phyloP scores from a whole-genome alignment of 2,797 vertebrate genomes.

The Danionella dracula region DNA sequence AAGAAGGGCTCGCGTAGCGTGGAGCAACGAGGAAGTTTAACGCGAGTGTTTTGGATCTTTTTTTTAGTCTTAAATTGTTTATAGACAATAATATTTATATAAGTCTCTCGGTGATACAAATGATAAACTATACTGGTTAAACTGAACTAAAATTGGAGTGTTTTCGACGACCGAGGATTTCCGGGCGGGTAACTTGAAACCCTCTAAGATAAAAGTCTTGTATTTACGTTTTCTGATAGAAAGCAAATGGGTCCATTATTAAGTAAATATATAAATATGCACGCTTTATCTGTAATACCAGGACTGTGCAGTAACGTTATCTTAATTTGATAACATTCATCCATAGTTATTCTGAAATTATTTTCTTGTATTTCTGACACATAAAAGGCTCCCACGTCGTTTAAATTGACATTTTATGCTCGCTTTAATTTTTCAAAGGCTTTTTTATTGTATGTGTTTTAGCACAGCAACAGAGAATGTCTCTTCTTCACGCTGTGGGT shows the following conservation, averaged over 20 bases:
- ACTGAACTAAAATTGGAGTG: not conserved
- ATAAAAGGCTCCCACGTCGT: too few relatives aligned
- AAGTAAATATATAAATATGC: too few relatives aligned
- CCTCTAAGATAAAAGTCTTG: not conserved
- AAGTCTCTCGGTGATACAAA: not conserved
- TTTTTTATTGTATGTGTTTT: not conserved
- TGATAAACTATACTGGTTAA: not conserved
- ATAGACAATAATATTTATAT: not conserved
- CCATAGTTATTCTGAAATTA: too few relatives aligned
- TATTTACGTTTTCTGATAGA: not conserved
- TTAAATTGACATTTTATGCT: too few relatives aligned
- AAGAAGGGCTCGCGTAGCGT: not conserved
- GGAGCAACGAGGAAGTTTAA: not conserved
- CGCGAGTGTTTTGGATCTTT: not conserved
- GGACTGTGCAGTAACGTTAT: too few relatives aligned
- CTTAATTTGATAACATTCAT: too few relatives aligned
- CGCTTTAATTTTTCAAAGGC: too few relatives aligned
- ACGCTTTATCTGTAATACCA: too few relatives aligned
- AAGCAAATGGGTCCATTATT: too few relatives aligned
- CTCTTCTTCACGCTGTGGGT: constrained; percentile 51
- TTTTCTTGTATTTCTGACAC: too few relatives aligned
- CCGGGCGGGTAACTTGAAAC: constrained; percentile 5
- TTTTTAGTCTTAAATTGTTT: not conserved
- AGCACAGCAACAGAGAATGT: constrained; percentile 46
- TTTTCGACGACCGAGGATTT: not conserved